These are phyloP conservation scores for Aleiodes leptofemur DNA, from an alignment of 2,888 invertebrate species.

Conservation along the genomic window DNA sequence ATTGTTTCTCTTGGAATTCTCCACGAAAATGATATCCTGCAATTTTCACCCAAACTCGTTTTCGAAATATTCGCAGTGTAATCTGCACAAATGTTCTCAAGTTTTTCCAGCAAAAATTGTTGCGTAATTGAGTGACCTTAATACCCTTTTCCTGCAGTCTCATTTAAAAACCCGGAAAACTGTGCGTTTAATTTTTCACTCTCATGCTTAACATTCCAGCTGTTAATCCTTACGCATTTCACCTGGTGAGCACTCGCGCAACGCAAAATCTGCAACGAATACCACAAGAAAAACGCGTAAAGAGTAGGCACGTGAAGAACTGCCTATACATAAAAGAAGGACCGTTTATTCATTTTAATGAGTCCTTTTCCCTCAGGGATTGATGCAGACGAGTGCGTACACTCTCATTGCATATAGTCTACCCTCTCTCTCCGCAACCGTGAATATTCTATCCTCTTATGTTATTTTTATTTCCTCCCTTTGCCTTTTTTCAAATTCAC, in stretches of 20 bases:
- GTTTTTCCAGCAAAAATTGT: too few relatives aligned
- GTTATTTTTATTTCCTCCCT: neutral
- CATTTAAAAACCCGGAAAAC: too few relatives aligned
- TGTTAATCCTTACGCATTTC: constrained; percentile 54
- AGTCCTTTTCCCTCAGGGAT: constrained; percentile 58
- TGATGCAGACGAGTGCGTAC: constrained; percentile 39
- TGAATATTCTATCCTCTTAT: constrained; percentile 32
- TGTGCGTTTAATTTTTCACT: too few relatives aligned
- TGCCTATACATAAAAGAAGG: constrained; percentile 44
- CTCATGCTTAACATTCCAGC: constrained; percentile 26
- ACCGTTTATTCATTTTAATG: constrained; percentile 70
- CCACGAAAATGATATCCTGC: too few relatives aligned
- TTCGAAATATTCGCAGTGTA: too few relatives aligned
- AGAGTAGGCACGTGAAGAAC: constrained; percentile 34
- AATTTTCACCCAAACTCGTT: too few relatives aligned
- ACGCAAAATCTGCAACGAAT: neutral
- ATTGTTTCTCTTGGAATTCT: too few relatives aligned
- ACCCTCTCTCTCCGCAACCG: constrained; percentile 12
- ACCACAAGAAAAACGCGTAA: neutral
- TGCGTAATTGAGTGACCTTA: too few relatives aligned
- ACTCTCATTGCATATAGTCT: constrained; percentile 38
- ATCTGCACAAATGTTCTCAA: too few relatives aligned
- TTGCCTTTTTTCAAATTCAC: neutral
- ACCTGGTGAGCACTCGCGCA: constrained; percentile 24
- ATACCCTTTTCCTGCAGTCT: too few relatives aligned